Percentiles rank a stretch among this genome's conserved stretches.
These are phyloP conservation scores for Aptenodytes forsteri DNA, from an alignment of 2,113 vertebrate genomes.

Conservation along the genomic window DNA sequence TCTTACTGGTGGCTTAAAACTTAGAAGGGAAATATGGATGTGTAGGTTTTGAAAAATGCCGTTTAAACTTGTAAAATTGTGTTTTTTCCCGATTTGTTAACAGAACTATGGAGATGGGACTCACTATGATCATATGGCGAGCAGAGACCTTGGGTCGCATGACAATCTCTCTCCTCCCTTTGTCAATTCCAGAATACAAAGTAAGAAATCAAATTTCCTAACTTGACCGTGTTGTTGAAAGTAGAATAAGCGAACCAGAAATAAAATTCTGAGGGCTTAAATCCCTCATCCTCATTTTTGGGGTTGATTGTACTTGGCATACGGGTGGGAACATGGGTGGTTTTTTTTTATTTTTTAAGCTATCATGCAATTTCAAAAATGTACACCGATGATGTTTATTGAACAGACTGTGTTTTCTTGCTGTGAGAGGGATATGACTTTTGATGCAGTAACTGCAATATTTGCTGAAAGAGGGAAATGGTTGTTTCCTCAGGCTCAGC, in stretches of 20 bases:
- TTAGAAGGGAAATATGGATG: background rate
- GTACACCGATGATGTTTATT: accelerated
- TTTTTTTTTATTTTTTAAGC: background rate
- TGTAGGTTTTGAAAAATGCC: background rate
- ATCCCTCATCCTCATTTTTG: background rate
- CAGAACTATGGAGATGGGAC: conserved; percentile 92
- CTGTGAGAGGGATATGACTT: accelerated
- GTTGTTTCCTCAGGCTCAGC: background rate
- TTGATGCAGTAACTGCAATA: background rate
- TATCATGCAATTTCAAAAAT: background rate
- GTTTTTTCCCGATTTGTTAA: background rate
- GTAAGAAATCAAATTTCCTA: conserved; percentile 72
- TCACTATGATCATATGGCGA: conserved; percentile 87
- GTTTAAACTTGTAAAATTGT: background rate
- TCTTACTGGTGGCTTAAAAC: background rate
- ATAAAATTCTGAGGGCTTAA: background rate
- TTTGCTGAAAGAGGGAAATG: background rate
- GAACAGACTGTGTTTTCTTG: background rate
- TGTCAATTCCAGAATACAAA: conserved; percentile 91
- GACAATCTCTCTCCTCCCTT: conserved; percentile 95
- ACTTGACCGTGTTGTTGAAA: background rate
- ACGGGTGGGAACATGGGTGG: background rate
- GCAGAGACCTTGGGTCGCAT: conserved; percentile 87
- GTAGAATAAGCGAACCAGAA: background rate
- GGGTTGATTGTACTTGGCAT: accelerated